A percentile compares a stretch with the other conserved stretches of the same genome.
Conservation (phyloP, 2,797 vertebrate genomes). For the Rhinoraja longicauda region DNA sequence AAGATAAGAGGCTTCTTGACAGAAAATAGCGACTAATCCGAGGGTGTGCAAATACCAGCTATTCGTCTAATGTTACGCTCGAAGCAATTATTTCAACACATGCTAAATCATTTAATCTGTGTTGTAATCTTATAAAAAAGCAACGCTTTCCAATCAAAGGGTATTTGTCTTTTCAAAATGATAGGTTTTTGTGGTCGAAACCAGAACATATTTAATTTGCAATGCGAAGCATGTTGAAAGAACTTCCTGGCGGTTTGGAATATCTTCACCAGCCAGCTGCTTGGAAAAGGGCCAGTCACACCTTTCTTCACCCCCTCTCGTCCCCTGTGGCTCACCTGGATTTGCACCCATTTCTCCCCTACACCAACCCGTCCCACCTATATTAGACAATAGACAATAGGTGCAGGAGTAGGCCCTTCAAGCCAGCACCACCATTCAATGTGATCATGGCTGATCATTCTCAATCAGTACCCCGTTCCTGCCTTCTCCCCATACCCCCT, state of each 20-base stretch:
- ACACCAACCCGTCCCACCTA: neutral
- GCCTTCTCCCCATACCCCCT: no score
- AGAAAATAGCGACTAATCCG: neutral
- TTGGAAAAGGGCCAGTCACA: neutral
- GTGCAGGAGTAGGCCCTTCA: no score
- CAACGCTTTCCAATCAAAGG: neutral
- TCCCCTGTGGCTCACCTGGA: no score
- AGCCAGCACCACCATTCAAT: no score
- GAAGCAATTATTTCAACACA: constrained; percentile 1
- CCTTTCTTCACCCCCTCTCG: no score
- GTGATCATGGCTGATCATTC: no score
- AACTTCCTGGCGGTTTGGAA: neutral
- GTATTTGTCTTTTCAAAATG: neutral
- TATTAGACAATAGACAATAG: no score
- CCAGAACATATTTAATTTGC: neutral
- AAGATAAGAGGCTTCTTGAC: neutral
- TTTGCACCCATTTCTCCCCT: neutral
- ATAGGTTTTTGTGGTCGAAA: neutral
- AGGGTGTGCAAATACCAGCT: neutral
- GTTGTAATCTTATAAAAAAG: neutral
- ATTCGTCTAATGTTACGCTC: constrained; percentile 27
- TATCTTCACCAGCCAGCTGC: neutral
- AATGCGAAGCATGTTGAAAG: neutral
- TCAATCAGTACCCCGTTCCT: no score
- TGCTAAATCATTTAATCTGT: neutral